Evolutionary conservation across 1,140 invertebrate species (phyloP).

Genomic region (Drosophila nannoptera): DNA sequence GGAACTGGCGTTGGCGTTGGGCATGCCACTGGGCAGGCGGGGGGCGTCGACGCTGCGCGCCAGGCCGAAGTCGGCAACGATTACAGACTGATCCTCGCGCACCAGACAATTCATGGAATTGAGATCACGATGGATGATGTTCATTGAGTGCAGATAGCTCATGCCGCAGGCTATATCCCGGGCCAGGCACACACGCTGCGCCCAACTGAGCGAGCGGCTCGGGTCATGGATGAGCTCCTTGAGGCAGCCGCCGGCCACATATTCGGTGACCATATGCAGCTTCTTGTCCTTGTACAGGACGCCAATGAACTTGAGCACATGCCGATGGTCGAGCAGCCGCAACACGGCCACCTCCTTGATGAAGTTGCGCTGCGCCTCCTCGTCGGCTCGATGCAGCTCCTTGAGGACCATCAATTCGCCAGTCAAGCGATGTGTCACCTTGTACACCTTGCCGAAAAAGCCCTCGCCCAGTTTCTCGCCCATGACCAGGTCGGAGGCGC

Average conservation of each 20-base stretch:
- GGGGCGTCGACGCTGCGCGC: constrained; percentile 90
- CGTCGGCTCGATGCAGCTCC: constrained; percentile 94
- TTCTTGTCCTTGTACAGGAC: constrained; percentile 96
- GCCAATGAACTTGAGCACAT: constrained; percentile 94
- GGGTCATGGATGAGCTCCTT: constrained; percentile 87
- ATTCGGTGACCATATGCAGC: constrained; percentile 94
- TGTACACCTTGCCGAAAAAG: constrained; percentile 95
- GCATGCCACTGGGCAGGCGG: constrained; percentile 39
- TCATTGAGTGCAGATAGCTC: constrained; percentile 95
- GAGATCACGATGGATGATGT: constrained; percentile 96
- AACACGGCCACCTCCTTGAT: constrained; percentile 96
- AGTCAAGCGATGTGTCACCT: constrained; percentile 93
- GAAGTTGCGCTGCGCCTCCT: constrained; percentile 95
- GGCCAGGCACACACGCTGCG: constrained; percentile 89
- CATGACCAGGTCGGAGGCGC: constrained; percentile 90
- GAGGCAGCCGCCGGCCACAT: constrained; percentile 93
- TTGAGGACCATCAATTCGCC: constrained; percentile 97
- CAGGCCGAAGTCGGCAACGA: constrained; percentile 96
- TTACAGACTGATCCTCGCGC: constrained; percentile 92
- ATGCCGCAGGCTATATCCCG: constrained; percentile 95
- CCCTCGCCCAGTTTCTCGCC: constrained; percentile 94
- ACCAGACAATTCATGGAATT: constrained; percentile 98
- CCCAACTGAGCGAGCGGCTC: constrained; percentile 86
- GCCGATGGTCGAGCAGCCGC: constrained; percentile 91
- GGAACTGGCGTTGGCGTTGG: constrained; percentile 1